Evolutionary conservation across 30 jellyfish, hydroid and myxozoan genomes (phyloP).

Genomic region (Clytia hemisphaerica): DNA sequence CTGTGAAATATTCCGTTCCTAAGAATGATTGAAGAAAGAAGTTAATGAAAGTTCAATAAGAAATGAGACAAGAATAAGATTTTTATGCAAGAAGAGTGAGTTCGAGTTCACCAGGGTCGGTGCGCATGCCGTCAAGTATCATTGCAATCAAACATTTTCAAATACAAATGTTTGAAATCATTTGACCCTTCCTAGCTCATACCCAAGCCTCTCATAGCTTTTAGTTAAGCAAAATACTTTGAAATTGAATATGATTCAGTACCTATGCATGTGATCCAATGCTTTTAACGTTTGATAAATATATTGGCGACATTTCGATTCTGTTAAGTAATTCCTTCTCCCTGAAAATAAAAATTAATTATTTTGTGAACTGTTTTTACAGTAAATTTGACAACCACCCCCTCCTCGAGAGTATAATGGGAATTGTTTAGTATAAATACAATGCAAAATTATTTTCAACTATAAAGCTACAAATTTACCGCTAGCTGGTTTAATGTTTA

Average conservation of each 20-base stretch:
- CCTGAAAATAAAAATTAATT: conserved; percentile 31
- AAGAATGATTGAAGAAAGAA: neutral
- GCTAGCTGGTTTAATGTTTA: too few species aligned
- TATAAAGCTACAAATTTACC: too few species aligned
- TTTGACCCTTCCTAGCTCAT: too few species aligned
- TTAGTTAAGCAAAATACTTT: too few species aligned
- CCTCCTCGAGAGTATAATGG: neutral
- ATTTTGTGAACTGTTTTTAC: neutral
- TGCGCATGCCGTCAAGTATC: too few species aligned
- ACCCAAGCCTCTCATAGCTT: too few species aligned
- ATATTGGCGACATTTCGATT: conserved; percentile 58
- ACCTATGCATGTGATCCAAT: conserved; percentile 92
- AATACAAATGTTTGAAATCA: too few species aligned
- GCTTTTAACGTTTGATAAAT: conserved; percentile 74
- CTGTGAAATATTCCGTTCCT: conserved; percentile 88
- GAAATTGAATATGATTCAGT: too few species aligned
- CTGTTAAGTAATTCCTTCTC: conserved; percentile 60
- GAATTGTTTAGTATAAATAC: too few species aligned
- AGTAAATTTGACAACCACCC: neutral
- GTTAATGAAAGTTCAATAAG: neutral
- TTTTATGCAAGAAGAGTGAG: neutral
- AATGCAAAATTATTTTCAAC: too few species aligned
- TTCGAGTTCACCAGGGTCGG: too few species aligned
- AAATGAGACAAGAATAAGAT: neutral
- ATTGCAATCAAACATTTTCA: too few species aligned